Percentiles rank a stretch among this genome's conserved stretches.
phyloP scores from a whole-genome alignment of 1,140 invertebrate species.

The Brachionus manjavacas region DNA sequence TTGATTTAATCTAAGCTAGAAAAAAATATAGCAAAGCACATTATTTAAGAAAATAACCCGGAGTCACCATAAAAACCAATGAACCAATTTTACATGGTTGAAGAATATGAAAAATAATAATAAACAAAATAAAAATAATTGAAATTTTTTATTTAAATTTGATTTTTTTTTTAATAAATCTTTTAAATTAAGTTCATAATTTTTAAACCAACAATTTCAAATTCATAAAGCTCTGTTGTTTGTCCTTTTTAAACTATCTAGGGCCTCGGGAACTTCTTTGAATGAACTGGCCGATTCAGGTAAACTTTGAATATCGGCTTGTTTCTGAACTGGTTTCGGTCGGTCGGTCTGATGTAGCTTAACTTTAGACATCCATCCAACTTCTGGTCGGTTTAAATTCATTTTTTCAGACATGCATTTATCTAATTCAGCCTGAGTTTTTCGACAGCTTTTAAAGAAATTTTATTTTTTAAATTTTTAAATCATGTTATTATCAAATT shows the following conservation, averaged over 20 bases:
- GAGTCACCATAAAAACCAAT: background rate
- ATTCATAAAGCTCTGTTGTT: background rate
- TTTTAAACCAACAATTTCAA: background rate
- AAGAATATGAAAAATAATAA: background rate
- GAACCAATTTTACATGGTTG: background rate
- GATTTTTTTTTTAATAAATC: background rate
- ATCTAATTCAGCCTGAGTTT: constrained; percentile 28
- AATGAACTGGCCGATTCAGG: constrained; percentile 11
- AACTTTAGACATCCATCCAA: constrained; percentile 18
- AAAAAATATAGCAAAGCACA: background rate
- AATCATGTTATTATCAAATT: background rate
- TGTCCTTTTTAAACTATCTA: constrained; percentile 34
- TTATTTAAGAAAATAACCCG: background rate
- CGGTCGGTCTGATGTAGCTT: background rate
- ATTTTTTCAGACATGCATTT: constrained; percentile 39
- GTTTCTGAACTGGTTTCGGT: constrained; percentile 18
- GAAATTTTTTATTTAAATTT: background rate
- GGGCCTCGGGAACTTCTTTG: constrained; percentile 22
- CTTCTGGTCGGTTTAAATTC: constrained; percentile 39
- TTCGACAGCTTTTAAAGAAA: constrained; percentile 20
- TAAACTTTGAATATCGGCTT: background rate
- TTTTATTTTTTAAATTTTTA: background rate
- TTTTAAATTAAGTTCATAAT: background rate
- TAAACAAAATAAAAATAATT: background rate
- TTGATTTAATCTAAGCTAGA: background rate